Percentiles rank a stretch among this genome's conserved stretches.
Evolutionary conservation across 2,888 invertebrate genomes (phyloP).

Genomic region (Craniophora ligustri): DNA sequence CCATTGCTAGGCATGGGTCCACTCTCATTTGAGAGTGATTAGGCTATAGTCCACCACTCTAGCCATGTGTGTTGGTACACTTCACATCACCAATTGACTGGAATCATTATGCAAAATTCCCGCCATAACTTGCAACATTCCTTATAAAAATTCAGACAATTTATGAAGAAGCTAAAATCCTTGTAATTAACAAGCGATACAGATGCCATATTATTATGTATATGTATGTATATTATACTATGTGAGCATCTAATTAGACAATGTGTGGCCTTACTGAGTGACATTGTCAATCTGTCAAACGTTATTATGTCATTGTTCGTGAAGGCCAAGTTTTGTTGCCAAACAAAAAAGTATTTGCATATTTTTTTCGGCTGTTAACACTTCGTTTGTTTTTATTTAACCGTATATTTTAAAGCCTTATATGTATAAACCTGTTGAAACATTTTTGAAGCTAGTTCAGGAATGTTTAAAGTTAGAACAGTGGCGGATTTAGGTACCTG

Average conservation of each 20-base stretch:
- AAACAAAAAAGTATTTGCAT: constrained; percentile 23
- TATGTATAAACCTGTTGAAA: too few species aligned
- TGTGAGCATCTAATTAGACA: constrained; percentile 42
- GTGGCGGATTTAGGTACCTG: too few species aligned
- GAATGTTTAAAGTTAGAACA: background rate
- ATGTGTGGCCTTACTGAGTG: constrained; percentile 42
- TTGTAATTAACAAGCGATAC: constrained; percentile 2
- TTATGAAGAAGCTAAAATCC: background rate
- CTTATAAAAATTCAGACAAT: background rate
- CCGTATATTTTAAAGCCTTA: too few species aligned
- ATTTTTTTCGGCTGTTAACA: constrained; percentile 32
- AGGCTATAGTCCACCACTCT: too few species aligned
- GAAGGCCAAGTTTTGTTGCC: constrained; percentile 35
- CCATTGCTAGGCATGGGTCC: too few species aligned
- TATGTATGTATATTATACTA: constrained; percentile 15
- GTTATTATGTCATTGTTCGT: constrained; percentile 45
- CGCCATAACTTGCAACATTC: background rate
- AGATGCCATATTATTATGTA: background rate
- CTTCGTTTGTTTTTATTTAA: constrained; percentile 14
- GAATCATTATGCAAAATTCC: too few species aligned
- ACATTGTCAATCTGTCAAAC: constrained; percentile 59
- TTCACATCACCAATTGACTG: too few species aligned
- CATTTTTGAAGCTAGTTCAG: too few species aligned
- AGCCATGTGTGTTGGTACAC: too few species aligned
- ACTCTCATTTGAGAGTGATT: too few species aligned